Evolutionary conservation across 2,888 invertebrate genomes (phyloP).

Genomic region (Lysandra bellargus): DNA sequence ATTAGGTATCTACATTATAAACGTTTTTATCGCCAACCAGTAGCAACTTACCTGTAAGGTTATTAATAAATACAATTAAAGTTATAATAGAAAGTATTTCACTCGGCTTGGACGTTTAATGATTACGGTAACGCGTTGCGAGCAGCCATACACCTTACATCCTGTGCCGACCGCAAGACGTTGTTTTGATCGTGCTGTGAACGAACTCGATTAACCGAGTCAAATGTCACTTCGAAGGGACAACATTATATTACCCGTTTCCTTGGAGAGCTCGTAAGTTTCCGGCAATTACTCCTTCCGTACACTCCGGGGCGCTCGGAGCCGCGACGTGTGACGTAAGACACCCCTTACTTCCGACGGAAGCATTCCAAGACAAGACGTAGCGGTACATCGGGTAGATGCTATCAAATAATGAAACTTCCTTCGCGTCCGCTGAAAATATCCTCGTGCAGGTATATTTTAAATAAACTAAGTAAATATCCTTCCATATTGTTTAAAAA

Average conservation of each 20-base stretch:
- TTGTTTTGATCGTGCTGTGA: slow-evolving; percentile 69
- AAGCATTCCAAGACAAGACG: slow-evolving; percentile 59
- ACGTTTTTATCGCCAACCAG: neutral
- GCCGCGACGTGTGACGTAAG: slow-evolving; percentile 53
- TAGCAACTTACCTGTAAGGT: neutral
- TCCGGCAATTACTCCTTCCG: slow-evolving; percentile 77
- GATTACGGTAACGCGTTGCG: slow-evolving; percentile 43
- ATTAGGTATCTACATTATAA: neutral
- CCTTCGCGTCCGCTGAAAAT: neutral
- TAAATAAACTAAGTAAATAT: neutral
- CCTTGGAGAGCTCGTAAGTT: slow-evolving; percentile 61
- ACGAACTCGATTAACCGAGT: slow-evolving; percentile 72
- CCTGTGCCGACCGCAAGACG: slow-evolving; percentile 66
- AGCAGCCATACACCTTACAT: slow-evolving; percentile 59
- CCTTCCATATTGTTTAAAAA: neutral
- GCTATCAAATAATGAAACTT: slow-evolving; percentile 13
- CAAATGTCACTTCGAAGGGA: slow-evolving; percentile 72
- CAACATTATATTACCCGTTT: slow-evolving; percentile 60
- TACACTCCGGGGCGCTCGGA: slow-evolving; percentile 62
- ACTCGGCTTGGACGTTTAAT: slow-evolving; percentile 34
- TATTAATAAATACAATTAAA: neutral
- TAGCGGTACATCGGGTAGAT: slow-evolving; percentile 42
- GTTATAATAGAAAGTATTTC: slow-evolving; percentile 29
- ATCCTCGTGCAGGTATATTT: neutral
- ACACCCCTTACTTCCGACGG: slow-evolving; percentile 68